Evolutionary conservation across 2,888 invertebrate species (phyloP).

Genomic region (Keiferia lycopersicella): DNA sequence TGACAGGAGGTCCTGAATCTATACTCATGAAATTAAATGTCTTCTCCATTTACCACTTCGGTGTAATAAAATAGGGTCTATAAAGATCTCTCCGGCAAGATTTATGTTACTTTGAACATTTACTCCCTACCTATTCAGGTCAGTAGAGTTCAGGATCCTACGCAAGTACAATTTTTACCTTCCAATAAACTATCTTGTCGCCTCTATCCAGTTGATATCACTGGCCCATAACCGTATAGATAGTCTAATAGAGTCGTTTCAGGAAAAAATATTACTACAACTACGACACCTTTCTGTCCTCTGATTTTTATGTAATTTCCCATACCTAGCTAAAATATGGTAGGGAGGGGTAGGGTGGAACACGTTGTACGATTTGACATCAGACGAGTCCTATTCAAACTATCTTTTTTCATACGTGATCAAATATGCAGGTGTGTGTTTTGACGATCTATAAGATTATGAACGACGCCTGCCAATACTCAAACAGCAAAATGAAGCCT

Average conservation of each 20-base stretch:
- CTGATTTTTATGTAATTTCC: not conserved
- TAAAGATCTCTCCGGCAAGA: not conserved
- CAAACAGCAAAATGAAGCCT: not conserved
- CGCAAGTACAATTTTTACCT: not conserved
- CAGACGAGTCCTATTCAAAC: no score
- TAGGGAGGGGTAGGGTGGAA: no score
- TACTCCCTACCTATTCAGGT: not conserved
- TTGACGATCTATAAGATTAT: no score
- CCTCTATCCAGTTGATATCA: not conserved
- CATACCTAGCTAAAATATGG: no score
- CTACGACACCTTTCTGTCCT: not conserved
- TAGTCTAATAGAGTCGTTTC: not conserved
- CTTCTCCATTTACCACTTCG: not conserved
- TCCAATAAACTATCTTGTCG: conserved; percentile 1
- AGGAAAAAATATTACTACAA: not conserved
- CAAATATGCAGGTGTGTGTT: no score
- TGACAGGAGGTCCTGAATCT: no score
- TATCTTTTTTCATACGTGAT: no score
- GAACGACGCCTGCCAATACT: not conserved
- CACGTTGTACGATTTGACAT: not conserved
- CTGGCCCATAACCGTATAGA: not conserved
- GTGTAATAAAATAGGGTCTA: not conserved
- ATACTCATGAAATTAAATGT: not conserved
- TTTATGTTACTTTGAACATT: conserved; percentile 4
- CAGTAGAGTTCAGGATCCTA: not conserved